Conservation (phyloP, 2,797 vertebrate genomes). For the Tachyglossus aculeatus region DNA sequence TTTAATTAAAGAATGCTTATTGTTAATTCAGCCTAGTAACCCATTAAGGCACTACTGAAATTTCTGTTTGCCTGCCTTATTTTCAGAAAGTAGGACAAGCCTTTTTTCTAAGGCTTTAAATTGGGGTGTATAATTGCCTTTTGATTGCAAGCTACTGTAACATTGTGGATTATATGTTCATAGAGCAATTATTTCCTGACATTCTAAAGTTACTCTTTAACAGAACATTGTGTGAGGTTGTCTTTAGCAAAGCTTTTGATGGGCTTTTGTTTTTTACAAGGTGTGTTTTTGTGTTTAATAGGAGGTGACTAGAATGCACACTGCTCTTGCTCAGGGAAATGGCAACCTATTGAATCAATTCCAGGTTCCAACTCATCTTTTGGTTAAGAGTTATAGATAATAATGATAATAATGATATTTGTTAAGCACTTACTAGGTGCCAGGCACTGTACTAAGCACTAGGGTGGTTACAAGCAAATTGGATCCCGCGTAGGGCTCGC, state of each 20-base stretch:
- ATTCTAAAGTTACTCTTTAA: not conserved
- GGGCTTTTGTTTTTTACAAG: not conserved
- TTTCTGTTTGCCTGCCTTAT: slow-evolving; percentile 55
- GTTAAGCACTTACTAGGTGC: no score
- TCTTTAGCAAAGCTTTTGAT: not conserved
- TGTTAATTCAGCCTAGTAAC: slow-evolving; percentile 60
- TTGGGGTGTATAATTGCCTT: slow-evolving; percentile 36
- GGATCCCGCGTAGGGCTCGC: no score
- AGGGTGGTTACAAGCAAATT: no score
- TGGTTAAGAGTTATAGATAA: no score
- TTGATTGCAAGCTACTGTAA: slow-evolving; percentile 40
- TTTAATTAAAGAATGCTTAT: slow-evolving; percentile 69
- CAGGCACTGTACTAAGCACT: no score
- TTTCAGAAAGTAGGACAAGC: slow-evolving; percentile 56
- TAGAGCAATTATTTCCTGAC: slow-evolving; percentile 23
- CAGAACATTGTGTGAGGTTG: not conserved
- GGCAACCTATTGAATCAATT: not conserved
- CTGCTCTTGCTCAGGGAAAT: not conserved
- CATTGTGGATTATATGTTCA: slow-evolving; percentile 53
- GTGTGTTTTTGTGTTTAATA: not conserved
- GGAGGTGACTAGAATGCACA: not conserved
- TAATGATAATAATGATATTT: no score
- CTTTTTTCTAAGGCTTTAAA: slow-evolving; percentile 40
- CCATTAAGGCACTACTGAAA: slow-evolving; percentile 51
- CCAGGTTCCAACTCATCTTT: not conserved